Evolutionary conservation across 1,140 invertebrate species (phyloP).

Genomic region (Neodiprion lecontei): DNA sequence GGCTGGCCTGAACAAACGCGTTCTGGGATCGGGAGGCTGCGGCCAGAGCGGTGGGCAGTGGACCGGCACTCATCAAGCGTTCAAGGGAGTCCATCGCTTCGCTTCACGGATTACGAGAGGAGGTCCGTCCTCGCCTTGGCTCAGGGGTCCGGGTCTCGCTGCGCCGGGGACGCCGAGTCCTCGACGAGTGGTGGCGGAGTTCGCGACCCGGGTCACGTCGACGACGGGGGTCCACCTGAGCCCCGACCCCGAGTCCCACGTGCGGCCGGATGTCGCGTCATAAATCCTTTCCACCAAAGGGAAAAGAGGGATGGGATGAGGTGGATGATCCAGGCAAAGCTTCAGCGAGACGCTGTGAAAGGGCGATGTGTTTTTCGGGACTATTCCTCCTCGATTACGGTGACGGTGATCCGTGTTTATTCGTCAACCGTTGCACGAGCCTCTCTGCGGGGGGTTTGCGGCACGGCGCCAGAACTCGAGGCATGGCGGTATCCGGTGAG

Average conservation of each 20-base stretch:
- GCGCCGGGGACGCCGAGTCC: neutral
- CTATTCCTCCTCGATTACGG: too few species aligned
- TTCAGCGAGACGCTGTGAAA: too few species aligned
- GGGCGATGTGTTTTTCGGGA: too few species aligned
- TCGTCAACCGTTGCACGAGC: neutral
- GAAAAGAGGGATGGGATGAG: too few species aligned
- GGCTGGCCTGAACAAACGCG: slow-evolving; percentile 76
- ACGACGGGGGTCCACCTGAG: neutral
- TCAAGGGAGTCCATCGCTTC: slow-evolving; percentile 78
- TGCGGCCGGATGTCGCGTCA: neutral
- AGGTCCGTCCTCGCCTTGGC: neutral
- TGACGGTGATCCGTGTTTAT: too few species aligned
- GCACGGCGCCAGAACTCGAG: neutral
- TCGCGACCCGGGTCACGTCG: neutral
- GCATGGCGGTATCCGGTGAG: neutral
- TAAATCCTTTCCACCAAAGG: neutral
- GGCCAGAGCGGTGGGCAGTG: slow-evolving; percentile 70
- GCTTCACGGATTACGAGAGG: neutral
- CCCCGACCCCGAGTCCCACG: neutral
- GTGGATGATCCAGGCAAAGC: too few species aligned
- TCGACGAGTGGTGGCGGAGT: neutral
- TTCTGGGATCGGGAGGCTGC: slow-evolving; percentile 68
- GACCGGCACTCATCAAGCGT: slow-evolving; percentile 74
- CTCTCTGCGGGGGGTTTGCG: neutral
- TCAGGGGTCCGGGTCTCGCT: neutral